Conservation (phyloP, 1,140 invertebrate genomes). For the Plodia interpunctella region DNA sequence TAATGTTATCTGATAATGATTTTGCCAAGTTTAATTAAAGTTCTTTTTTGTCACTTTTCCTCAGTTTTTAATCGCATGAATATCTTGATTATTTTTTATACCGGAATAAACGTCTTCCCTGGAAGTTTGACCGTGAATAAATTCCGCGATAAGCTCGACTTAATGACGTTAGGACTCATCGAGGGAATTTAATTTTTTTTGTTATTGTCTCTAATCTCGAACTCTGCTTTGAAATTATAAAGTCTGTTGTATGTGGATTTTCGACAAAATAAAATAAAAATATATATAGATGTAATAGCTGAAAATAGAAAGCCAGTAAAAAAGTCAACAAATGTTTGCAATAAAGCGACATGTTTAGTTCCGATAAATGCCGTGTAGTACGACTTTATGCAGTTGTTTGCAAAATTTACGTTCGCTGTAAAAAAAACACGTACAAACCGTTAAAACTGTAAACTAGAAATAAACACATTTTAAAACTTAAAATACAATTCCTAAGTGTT, state of each 20-base stretch:
- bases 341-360: too few species aligned
- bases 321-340: too few species aligned
- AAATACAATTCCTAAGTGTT: not conserved
- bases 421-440: not conserved
- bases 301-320: too few species aligned
- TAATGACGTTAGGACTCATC: slow-evolving; percentile 26
- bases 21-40: slow-evolving; percentile 72
- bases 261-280: too few species aligned
- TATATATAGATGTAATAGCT: too few species aligned
- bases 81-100: slow-evolving; percentile 55
- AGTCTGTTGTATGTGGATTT: too few species aligned
- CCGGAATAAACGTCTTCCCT: slow-evolving; percentile 38
- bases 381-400: too few species aligned
- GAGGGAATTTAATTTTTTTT: slow-evolving; percentile 5
- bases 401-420: not conserved
- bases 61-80: slow-evolving; percentile 58
- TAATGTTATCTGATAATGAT: slow-evolving; percentile 75
- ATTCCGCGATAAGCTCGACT: slow-evolving; percentile 35
- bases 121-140: slow-evolving; percentile 46
- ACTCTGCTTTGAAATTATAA: too few species aligned
- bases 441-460: not conserved
- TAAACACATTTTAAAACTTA: not conserved
- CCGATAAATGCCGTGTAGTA: too few species aligned
- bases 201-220: not conserved
- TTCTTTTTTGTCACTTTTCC: slow-evolving; percentile 60